phyloP scores from a whole-genome alignment of 2,113 vertebrate species.

The Callospermophilus lateralis region DNA sequence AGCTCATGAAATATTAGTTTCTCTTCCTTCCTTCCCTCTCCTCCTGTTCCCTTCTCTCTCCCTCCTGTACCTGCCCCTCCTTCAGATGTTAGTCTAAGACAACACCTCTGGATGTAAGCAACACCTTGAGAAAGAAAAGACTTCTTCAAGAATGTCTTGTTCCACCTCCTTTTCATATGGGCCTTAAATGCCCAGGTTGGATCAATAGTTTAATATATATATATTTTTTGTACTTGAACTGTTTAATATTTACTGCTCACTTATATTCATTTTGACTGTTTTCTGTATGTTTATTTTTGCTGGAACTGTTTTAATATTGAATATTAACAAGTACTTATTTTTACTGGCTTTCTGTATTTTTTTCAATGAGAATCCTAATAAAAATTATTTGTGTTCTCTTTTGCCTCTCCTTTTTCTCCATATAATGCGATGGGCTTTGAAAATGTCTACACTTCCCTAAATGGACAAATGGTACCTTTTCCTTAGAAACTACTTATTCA shows the following conservation, averaged over 20 bases:
- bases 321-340: slow-evolving; percentile 58
- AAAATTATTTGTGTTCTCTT: slow-evolving; percentile 78
- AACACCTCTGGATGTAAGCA: slow-evolving; percentile 44
- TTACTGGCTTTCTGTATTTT: slow-evolving; percentile 76
- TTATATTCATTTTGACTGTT: not conserved
- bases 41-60: not conserved
- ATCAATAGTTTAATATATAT: not conserved
- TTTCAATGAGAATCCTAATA: slow-evolving; percentile 84
- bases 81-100: slow-evolving; percentile 74
- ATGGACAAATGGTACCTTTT: slow-evolving; percentile 31
- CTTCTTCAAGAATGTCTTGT: slow-evolving; percentile 60
- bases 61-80: not conserved
- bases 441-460: not conserved
- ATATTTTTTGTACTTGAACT: slow-evolving; percentile 36
- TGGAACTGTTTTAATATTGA: slow-evolving; percentile 72
- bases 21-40: not conserved
- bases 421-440: slow-evolving; percentile 14
- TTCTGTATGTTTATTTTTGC: slow-evolving; percentile 66
- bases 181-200: not conserved
- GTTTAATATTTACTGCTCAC: slow-evolving; percentile 60
- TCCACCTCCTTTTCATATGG: slow-evolving; percentile 43
- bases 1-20: slow-evolving; percentile 60
- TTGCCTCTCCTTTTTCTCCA: slow-evolving; percentile 81
- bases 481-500: not conserved
- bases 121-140: slow-evolving; percentile 69